Base-by-base conservation (phyloP, 2,797 vertebrate species). In the Gymnoscopelus braueri region DNA sequence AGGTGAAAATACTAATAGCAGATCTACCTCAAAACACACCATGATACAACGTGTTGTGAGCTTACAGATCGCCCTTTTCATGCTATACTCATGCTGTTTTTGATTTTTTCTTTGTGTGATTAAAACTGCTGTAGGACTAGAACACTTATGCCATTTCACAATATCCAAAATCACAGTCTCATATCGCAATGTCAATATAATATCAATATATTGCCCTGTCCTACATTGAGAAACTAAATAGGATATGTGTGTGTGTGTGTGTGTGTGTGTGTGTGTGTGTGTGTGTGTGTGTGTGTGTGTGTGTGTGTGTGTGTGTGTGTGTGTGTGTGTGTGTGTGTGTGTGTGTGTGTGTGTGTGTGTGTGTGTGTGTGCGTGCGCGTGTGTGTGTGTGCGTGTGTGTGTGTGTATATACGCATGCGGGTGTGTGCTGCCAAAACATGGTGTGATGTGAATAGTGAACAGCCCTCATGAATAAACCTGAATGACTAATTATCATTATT, bases 401-500 rank as follows among this genome's bases (percentile, higher is more conserved):
- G 52, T 19, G 61, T 68, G 56, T 57, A 1, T 9, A 11, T 26
- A 2, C 23, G 9, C 32, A 26, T 39, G 8, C 26, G 11, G 14
- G 15, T 58, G 48, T 55, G 44, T 61, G 51, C 72, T 83, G 79
- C 80, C 76, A 84, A 85, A 78, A 81, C 83, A 84, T 82, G 83
- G 77, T 77, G 69, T 73, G 79, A 74, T 82, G 84, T 87, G 86
- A 90, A 89, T 87, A 72, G 88, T 63, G 81, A 91, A 82, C 64
- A 62, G 74, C 62, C 59, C 69, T 78, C 78, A 85, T 88, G 87
- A 84, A 85, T 89, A 80, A 84, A 82, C 63, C 81, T 84, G 76
- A 88, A 89, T 86, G 80, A 81, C 82, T 86, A 89, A 89, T 88
- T 87, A 81, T 75, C 60, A 35, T 82, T 80, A 79, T 86, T 81